phyloP scores from a whole-genome alignment of 2,797 vertebrate species.

The Remorina albescens region DNA sequence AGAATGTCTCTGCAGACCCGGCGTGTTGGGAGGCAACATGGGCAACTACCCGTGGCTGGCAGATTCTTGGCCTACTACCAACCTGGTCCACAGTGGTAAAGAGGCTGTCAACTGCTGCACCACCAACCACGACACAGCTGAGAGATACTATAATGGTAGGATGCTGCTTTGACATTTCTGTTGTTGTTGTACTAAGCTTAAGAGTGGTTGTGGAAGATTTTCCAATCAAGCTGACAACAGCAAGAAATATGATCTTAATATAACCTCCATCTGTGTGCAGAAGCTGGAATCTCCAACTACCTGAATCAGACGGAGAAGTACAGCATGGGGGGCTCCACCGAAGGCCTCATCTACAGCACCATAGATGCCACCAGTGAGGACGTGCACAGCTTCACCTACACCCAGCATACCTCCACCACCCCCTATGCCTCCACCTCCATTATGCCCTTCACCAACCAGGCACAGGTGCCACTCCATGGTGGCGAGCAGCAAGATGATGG shows the following conservation, averaged over 20 bases:
- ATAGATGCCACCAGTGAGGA: conserved; percentile 92
- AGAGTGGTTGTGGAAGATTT: background rate
- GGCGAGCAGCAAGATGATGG: conserved; percentile 82
- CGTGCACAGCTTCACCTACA: conserved; percentile 88
- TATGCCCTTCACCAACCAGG: conserved; percentile 80
- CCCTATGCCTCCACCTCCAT: conserved; percentile 89
- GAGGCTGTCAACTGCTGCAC: conserved; percentile 84
- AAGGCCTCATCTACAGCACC: conserved; percentile 96
- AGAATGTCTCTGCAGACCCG: conserved; percentile 78
- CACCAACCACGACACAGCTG: conserved; percentile 86
- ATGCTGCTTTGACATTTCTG: background rate
- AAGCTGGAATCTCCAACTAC: conserved; percentile 95
- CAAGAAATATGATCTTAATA: background rate
- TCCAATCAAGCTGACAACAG: background rate
- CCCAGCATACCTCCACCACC: conserved; percentile 85
- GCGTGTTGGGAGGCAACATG: conserved; percentile 85
- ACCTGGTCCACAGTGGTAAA: conserved; percentile 88
- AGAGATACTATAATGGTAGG: conserved; percentile 97
- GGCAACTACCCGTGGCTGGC: conserved; percentile 94
- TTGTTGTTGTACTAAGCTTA: background rate
- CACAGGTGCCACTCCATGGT: conserved; percentile 69
- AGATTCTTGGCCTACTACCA: conserved; percentile 92
- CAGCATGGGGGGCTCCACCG: conserved; percentile 84
- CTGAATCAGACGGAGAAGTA: conserved; percentile 93
- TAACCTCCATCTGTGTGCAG: conserved; percentile 66